These are phyloP conservation scores for Spea bombifrons DNA, from an alignment of 2,113 vertebrate species.

Conservation along the genomic window DNA sequence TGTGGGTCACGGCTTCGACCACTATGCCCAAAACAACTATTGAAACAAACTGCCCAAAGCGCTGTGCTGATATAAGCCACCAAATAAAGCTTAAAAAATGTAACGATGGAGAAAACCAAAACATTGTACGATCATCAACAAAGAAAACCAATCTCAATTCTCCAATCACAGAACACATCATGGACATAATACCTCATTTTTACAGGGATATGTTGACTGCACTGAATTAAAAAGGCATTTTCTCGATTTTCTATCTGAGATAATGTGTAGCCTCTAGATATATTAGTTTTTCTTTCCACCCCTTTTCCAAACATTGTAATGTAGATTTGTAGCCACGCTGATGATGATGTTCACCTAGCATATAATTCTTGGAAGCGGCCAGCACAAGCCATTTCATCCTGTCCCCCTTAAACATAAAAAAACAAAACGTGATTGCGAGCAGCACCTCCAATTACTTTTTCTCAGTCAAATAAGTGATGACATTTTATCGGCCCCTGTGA, in stretches of 20 bases:
- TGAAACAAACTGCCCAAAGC: too few species aligned
- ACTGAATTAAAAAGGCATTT: background rate
- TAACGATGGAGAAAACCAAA: too few species aligned
- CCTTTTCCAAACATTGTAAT: background rate
- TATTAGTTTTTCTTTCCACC: background rate
- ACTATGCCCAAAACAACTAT: too few species aligned
- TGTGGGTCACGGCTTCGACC: too few species aligned
- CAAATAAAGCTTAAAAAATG: too few species aligned
- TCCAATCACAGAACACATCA: too few species aligned
- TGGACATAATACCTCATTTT: too few species aligned
- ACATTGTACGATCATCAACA: too few species aligned
- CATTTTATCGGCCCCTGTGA: background rate
- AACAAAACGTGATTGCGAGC: slow-evolving; percentile 37
- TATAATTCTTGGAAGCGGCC: background rate
- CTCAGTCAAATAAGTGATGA: slow-evolving; percentile 1
- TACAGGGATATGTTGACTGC: too few species aligned
- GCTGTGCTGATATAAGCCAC: too few species aligned
- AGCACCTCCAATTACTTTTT: slow-evolving; percentile 38
- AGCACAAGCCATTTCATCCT: background rate
- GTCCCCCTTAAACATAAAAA: background rate
- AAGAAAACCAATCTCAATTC: too few species aligned
- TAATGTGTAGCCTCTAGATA: background rate
- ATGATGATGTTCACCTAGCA: background rate
- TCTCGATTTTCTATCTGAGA: background rate
- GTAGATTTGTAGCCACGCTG: background rate